Base-by-base conservation (phyloP, 2,888 invertebrate species). In the Melanophora roralis region DNA sequence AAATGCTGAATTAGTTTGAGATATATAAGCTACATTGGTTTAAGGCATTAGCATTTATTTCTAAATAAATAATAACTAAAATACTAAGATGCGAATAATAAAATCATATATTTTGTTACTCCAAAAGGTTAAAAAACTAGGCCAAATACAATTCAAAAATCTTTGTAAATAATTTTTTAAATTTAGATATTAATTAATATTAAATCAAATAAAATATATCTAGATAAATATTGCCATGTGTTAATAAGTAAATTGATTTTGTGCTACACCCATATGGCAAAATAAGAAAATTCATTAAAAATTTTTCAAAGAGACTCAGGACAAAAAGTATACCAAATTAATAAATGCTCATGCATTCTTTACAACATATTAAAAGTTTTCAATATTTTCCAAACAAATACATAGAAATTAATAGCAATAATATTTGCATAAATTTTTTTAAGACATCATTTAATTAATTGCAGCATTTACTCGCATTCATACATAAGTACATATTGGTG, bases 1-100 rank as follows among this genome's bases (percentile, higher is more conserved):
- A 81, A 83, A 86, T 87, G 87, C 86, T 87, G 86, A 86, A 86
- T 86, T 87, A 86, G 85, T 72, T 74, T 53, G 16, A 64, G 19
- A 72, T 49, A 60, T 40, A 23, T 5, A 27, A 27, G 27, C 27
- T 27, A 43, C n/a, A 73, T 71, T 74, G 57, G 72, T 68, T 68
- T 67, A 55, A 65, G 62, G 53, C 62, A 12, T 9, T 47, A 38
- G 21, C 14, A 16, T 23, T 12, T n/a, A 40, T 14, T 3, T 5
- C n/a, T 12, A 51, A 32, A 47, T 36, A 55, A 74, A 55, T 34
- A 27, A n/a, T n/a, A 3, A 49, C 19, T 60, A 38, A 49, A 45
- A 7, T 38, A 62, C 9, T 49, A 49, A 51, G 21, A 64, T 36
- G 45, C 47, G n/a, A n/a, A 49, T 16, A 36, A 38, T 19, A 51